phyloP scores from a whole-genome alignment of 2,797 vertebrate species.

The Clangula hyemalis region DNA sequence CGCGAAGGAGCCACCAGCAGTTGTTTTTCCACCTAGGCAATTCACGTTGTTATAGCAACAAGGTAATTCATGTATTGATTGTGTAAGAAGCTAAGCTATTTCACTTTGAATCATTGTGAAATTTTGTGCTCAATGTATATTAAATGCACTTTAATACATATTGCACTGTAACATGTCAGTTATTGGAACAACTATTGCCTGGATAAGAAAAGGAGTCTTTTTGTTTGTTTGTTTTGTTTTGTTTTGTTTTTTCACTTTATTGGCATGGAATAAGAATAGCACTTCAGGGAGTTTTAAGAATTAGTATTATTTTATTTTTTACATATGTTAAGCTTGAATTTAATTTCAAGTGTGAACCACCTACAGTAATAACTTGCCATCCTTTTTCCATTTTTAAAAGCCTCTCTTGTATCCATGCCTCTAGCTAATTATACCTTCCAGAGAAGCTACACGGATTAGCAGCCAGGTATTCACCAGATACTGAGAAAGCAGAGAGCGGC shows the following conservation, averaged over 20 bases:
- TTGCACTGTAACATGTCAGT: background rate
- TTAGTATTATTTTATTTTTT: background rate
- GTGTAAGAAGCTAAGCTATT: background rate
- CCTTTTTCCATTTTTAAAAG: background rate
- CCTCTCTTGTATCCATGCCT: background rate
- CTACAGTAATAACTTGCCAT: constrained; percentile 12
- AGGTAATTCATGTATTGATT: background rate
- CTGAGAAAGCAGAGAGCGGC: background rate
- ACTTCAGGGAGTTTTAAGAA: background rate
- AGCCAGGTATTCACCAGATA: background rate
- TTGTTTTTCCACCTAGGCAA: background rate
- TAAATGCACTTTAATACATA: background rate
- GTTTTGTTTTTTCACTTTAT: background rate
- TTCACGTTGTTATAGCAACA: background rate
- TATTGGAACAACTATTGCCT: background rate
- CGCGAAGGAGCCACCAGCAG: background rate
- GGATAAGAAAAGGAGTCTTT: background rate
- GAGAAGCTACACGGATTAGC: background rate
- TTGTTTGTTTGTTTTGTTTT: background rate
- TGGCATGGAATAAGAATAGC: background rate
- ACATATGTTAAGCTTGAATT: background rate
- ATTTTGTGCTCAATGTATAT: background rate
- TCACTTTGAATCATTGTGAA: background rate
- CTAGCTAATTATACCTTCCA: background rate
- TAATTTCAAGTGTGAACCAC: background rate